phyloP scores from a whole-genome alignment of 2,113 vertebrate species.

The Spermophilus dauricus region DNA sequence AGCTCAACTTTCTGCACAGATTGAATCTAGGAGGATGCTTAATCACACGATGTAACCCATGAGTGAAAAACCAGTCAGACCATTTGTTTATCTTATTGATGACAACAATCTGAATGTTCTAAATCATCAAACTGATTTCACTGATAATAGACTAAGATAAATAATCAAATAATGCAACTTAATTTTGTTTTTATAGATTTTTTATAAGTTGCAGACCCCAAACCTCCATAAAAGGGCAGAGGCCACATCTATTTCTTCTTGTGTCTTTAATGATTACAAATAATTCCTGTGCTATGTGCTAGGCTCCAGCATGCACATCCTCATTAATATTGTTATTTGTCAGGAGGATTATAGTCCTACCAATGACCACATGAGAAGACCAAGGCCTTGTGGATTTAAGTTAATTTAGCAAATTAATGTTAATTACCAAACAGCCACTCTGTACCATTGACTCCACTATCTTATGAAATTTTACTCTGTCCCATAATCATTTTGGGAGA shows the following conservation, averaged over 20 bases:
- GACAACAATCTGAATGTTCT: background rate
- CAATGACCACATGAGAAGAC: background rate
- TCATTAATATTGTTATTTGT: background rate
- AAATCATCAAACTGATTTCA: background rate
- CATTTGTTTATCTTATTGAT: background rate
- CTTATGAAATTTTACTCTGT: background rate
- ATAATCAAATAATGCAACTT: background rate
- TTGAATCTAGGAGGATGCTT: background rate
- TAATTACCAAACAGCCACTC: background rate
- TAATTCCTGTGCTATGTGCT: background rate
- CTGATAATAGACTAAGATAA: background rate
- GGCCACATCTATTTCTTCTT: background rate
- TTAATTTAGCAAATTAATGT: background rate
- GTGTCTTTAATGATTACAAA: background rate
- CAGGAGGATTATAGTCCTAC: background rate
- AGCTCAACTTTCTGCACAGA: background rate
- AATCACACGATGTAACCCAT: background rate
- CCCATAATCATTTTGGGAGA: background rate
- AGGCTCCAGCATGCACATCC: rapidly evolving
- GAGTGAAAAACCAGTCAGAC: background rate
- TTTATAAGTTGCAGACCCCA: background rate
- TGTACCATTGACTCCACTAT: background rate
- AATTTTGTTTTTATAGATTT: background rate
- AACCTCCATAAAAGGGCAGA: background rate
- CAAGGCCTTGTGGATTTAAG: background rate